Conservation (phyloP, 2,113 vertebrate genomes). For the Stegastes partitus region DNA sequence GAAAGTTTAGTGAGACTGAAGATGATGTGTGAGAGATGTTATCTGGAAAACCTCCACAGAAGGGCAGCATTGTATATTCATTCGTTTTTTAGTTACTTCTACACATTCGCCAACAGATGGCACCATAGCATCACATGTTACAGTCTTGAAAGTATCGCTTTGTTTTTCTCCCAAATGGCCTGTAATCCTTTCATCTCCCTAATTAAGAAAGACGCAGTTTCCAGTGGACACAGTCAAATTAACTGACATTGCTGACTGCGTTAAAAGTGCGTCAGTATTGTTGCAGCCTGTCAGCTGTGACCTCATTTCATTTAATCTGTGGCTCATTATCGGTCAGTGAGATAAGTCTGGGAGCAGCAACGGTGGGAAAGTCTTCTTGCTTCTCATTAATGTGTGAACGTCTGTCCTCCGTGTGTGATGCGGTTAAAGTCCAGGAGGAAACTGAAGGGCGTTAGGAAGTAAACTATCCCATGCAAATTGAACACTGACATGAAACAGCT, state of each 20-base stretch:
- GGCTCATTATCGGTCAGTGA: slow-evolving; percentile 35
- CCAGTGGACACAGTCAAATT: not conserved
- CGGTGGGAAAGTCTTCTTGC: slow-evolving; percentile 38
- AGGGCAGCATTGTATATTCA: slow-evolving; percentile 10
- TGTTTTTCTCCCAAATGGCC: not conserved
- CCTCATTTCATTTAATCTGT: slow-evolving; percentile 22
- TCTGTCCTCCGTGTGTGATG: slow-evolving; percentile 13
- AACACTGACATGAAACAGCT: not conserved
- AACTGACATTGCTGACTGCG: slow-evolving; percentile 16
- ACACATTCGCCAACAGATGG: slow-evolving; percentile 50
- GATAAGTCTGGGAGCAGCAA: slow-evolving; percentile 34
- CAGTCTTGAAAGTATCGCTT: not conserved
- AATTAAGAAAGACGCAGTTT: slow-evolving; percentile 1
- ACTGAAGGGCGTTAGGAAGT: slow-evolving; percentile 3
- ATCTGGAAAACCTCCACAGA: slow-evolving; percentile 29
- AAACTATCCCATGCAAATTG: not conserved
- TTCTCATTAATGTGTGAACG: slow-evolving; percentile 20
- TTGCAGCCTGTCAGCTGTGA: not conserved
- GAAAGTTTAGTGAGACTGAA: not conserved
- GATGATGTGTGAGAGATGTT: not conserved
- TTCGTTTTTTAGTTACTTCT: not conserved
- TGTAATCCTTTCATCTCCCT: slow-evolving; percentile 21
- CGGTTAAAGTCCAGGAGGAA: slow-evolving; percentile 16
- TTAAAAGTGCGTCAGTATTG: not conserved
- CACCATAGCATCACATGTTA: not conserved